Evolutionary conservation across 2,797 vertebrate genomes (phyloP), one percentile per base, ranked within the genome.

Genomic region (Rhynchotus rufescens): DNA sequence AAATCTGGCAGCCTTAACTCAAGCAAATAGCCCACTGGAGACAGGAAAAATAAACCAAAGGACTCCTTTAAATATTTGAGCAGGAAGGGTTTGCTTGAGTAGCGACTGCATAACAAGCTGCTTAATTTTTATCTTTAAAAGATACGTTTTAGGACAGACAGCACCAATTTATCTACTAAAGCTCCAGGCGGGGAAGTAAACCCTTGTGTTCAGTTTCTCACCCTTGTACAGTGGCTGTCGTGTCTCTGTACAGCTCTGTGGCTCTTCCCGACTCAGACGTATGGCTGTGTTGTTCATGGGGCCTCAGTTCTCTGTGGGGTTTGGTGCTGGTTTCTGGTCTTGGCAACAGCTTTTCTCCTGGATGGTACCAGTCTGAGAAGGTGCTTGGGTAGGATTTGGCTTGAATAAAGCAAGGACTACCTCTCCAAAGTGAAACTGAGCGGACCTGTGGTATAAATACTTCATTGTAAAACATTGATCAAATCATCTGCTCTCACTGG

Each of bases 1-100:
- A 86, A 91, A 86, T 95, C 94, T 96, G 94, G 95, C 92, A 93
- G 95, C 88, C 93, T 91, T 91, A 92, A 94, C 82, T 96, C 83
- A 65, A 88, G 93, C 82, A 92, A 95, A 95, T 84, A 95, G 90
- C 92, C 80, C 92, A 89, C 89, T 89, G 90, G 93, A 95, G 96
- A 87, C 74, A 60, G 81, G 10, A 62, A 95, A 95, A 96, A 94
- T 57, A 92, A 94, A 97, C 93, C 92, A 92, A 95, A 93, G 85
- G 92, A 74, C 88, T 92, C 78, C 94, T 38, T 81, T 89, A 95
- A 90, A 95, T 89, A 88, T 91, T 92, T 95, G 71, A 92, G 69
- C 67, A 23, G 67, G 77, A 94, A 91, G 65, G 62, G 26, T 88
- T 94, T 92, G 76, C 89, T 88, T 52, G 15, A 92, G 69, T 88